phyloP scores from a whole-genome alignment of 2,888 invertebrate species.

The Drosophila neotestacea region DNA sequence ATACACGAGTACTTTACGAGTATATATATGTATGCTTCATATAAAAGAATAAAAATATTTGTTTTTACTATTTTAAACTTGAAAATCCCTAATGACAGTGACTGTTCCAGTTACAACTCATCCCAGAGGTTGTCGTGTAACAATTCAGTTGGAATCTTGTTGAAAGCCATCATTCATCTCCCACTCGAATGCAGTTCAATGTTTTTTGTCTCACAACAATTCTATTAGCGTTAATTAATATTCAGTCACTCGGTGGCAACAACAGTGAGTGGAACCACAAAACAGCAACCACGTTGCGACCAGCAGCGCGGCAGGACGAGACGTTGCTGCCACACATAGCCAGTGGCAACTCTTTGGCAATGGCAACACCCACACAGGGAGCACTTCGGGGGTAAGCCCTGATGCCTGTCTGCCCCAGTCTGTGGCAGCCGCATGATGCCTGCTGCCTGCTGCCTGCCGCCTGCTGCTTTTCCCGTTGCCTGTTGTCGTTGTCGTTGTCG shows the following conservation, averaged over 20 bases:
- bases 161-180: constrained; percentile 62
- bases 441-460: constrained; percentile 37
- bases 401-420: constrained; percentile 42
- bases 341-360: constrained; percentile 41
- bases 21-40: no score
- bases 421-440: constrained; percentile 36
- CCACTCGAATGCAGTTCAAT: constrained; percentile 53
- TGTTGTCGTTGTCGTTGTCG: constrained; percentile 48
- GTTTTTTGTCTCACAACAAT: constrained; percentile 59
- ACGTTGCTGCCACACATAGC: constrained; percentile 33
- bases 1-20: no score
- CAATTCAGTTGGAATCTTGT: constrained; percentile 44
- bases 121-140: constrained; percentile 17
- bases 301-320: constrained; percentile 21
- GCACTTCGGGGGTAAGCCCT: constrained; percentile 38
- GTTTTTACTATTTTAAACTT: background rate
- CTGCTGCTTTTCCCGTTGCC: constrained; percentile 25
- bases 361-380: constrained; percentile 23
- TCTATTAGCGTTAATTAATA: constrained; percentile 78
- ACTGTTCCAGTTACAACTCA: constrained; percentile 11
- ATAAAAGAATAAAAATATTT: background rate
- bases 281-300: constrained; percentile 48
- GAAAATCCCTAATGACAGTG: background rate
- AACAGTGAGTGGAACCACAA: constrained; percentile 45
- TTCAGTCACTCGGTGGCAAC: constrained; percentile 60